phyloP scores from a whole-genome alignment of 2,888 invertebrate species.

The Diabrotica balteata region DNA sequence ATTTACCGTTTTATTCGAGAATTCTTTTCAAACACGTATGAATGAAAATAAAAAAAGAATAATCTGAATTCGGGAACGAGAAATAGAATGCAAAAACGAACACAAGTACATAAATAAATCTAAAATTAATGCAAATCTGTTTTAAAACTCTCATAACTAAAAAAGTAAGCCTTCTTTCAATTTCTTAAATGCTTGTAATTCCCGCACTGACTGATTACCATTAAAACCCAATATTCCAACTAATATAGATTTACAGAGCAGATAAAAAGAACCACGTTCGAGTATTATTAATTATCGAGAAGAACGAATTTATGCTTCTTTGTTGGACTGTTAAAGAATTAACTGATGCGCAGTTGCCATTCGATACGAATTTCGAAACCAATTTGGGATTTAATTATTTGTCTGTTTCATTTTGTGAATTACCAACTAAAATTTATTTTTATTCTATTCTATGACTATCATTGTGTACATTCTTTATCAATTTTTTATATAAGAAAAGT shows the following conservation, averaged over 20 bases:
- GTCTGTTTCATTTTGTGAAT: no score
- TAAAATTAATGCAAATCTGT: slow-evolving; percentile 25
- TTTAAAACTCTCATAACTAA: slow-evolving; percentile 14
- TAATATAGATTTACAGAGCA: slow-evolving; percentile 38
- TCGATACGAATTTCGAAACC: no score
- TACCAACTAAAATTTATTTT: no score
- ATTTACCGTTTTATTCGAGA: slow-evolving; percentile 31
- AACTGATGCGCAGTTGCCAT: slow-evolving; percentile 5
- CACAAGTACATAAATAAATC: slow-evolving; percentile 13
- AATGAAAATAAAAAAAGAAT: not conserved
- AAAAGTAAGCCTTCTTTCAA: slow-evolving; percentile 21
- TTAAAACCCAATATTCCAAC: slow-evolving; percentile 39
- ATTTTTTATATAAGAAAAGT: no score
- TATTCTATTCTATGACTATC: no score
- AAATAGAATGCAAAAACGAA: not conserved
- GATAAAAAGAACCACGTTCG: slow-evolving; percentile 36
- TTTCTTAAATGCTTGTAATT: slow-evolving; percentile 35
- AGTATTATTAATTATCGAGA: slow-evolving; percentile 48
- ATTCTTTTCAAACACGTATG: slow-evolving; percentile 27
- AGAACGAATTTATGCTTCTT: slow-evolving; percentile 47
- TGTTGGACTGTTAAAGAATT: slow-evolving; percentile 33
- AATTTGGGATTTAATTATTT: no score
- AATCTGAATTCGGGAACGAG: not conserved
- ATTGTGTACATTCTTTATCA: no score
- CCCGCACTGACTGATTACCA: slow-evolving; percentile 38